Evolutionary conservation across 2,888 invertebrate species (phyloP), one percentile per base, ranked within the genome.

Genomic region (Drosophila phalerata): DNA sequence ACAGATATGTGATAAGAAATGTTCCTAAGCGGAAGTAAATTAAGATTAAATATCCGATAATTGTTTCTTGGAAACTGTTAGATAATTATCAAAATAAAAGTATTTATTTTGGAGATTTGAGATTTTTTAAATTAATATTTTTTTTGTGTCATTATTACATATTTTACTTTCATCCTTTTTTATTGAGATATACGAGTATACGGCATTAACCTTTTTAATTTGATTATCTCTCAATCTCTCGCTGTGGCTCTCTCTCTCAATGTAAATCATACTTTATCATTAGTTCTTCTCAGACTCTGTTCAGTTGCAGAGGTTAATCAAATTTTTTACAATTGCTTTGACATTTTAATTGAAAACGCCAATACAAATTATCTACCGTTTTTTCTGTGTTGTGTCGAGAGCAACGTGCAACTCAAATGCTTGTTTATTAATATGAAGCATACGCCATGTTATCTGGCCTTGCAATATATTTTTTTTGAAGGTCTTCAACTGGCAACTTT

Each of bases 261-360:
- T 13, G 2, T 42, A 13, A 4, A 13, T 13, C 28, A 6, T 28
- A 28, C 28, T 13, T 4, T 34, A 22, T 42, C 19, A 6, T 22
- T 42, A 42, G 11, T 42, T 42, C 22, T 17, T 3, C 17, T 40
- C 17, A 17, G 15, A 10, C 40, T 17, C 4, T 10, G 15, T n/a
- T 40, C 9, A 17, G 6, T 11, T 42, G 4, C 30, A 28, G 42
- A 37, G 49, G 51, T 57, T 32, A 47, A 69, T 69, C 64, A 61
- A 65, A 57, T 63, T 73, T 53, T 55, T 69, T 34, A 47, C 53
- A 64, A 51, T 53, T 37, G 11, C 19, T 67, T 53, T 77, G 69
- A 55, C 66, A 64, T 58, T 74, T 77, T 73, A 77, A 77, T 83
- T 81, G 70, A 74, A 84, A 32, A 6, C 30, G 1, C 6, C 37